Conservation (phyloP, 2,888 invertebrate species). For the Spisula subtruncata region DNA sequence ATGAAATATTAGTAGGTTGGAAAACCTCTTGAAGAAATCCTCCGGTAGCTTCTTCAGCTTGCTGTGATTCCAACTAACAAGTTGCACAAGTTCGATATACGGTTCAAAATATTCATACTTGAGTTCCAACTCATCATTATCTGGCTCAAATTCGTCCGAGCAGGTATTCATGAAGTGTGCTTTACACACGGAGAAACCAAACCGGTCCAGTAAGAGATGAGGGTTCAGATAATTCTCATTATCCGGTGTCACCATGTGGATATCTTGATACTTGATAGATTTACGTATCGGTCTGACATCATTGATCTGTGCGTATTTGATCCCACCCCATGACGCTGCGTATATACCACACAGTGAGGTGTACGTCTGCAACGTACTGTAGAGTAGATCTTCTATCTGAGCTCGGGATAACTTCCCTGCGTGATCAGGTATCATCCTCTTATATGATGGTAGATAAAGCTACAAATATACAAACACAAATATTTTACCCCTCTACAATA, state of each 20-base stretch:
- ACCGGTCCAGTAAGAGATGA: conserved; percentile 56
- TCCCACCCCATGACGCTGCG: conserved; percentile 77
- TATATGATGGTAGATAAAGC: conserved; percentile 72
- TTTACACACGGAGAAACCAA: conserved; percentile 66
- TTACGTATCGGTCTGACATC: conserved; percentile 65
- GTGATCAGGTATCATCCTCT: conserved; percentile 75
- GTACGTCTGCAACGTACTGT: conserved; percentile 72
- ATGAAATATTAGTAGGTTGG: conserved; percentile 75
- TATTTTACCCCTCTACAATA: too few relatives aligned
- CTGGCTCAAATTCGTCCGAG: neutral
- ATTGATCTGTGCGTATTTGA: conserved; percentile 70
- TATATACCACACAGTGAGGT: conserved; percentile 80
- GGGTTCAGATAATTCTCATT: conserved; percentile 50
- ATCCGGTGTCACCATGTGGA: neutral
- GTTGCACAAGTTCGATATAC: conserved; percentile 76
- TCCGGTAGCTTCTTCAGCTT: conserved; percentile 68
- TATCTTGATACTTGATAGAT: conserved; percentile 65
- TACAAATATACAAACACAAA: neutral
- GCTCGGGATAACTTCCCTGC: conserved; percentile 37
- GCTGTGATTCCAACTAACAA: conserved; percentile 70
- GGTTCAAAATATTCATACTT: conserved; percentile 77
- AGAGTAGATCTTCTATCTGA: conserved; percentile 61
- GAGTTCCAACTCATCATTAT: conserved; percentile 58
- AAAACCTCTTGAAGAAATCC: conserved; percentile 78
- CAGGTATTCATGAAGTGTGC: conserved; percentile 67